Evolutionary conservation across 2,113 vertebrate genomes (phyloP).

Genomic region (Elanoides forficatus): DNA sequence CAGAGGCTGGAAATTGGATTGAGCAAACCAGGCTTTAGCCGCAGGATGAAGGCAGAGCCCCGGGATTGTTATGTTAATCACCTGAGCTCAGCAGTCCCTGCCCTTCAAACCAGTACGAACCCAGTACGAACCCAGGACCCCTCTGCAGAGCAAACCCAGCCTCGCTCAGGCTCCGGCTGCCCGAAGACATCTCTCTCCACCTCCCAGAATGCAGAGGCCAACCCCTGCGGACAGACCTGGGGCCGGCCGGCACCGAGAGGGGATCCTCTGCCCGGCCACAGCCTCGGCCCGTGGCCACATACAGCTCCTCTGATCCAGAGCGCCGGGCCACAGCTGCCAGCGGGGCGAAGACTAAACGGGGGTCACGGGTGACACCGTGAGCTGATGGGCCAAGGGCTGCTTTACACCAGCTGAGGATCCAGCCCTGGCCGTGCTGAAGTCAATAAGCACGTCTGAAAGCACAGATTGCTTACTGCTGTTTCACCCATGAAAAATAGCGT

Average conservation of each 20-base stretch:
- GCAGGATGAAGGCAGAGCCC: slow-evolving; percentile 70
- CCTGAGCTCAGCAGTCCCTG: slow-evolving; percentile 76
- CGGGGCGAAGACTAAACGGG: accelerated
- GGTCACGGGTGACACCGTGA: background rate
- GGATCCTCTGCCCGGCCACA: background rate
- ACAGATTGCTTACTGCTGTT: background rate
- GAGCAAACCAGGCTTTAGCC: slow-evolving; percentile 76
- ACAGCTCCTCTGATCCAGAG: background rate
- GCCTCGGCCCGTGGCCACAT: background rate
- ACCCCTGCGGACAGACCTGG: background rate
- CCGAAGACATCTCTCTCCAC: background rate
- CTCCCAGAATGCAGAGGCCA: background rate
- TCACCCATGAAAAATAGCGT: background rate
- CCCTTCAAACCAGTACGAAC: slow-evolving; percentile 69
- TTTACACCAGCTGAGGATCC: background rate
- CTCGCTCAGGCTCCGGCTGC: background rate
- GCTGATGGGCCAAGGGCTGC: background rate
- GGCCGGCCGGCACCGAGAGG: background rate
- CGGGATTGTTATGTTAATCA: slow-evolving; percentile 81
- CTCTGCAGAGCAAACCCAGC: background rate
- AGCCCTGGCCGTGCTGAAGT: background rate
- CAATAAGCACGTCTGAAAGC: background rate
- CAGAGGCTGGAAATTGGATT: slow-evolving; percentile 78
- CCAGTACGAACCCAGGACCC: background rate
- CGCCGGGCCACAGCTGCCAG: background rate